These are phyloP conservation scores for Sebastes hubbsi DNA, from an alignment of 2,797 vertebrate genomes.

Conservation along the genomic window DNA sequence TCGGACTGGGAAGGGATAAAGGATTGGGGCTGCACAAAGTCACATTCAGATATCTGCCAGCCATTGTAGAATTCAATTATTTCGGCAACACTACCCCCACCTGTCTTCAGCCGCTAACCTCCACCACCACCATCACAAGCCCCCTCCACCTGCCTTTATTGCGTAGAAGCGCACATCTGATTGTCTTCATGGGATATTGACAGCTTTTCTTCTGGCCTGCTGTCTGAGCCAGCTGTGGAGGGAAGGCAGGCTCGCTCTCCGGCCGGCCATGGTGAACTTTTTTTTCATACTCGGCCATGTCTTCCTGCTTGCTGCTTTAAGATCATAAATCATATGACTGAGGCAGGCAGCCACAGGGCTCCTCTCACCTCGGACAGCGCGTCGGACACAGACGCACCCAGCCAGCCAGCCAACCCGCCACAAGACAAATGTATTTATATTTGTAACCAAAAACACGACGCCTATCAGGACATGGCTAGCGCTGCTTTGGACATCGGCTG, in stretches of 20 bases:
- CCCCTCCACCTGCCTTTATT: constrained; percentile 49
- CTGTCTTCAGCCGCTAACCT: constrained; percentile 70
- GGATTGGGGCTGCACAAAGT: constrained; percentile 85
- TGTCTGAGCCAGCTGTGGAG: constrained; percentile 17
- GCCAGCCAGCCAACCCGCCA: constrained; percentile 54
- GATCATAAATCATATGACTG: constrained; percentile 84
- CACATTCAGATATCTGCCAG: constrained; percentile 90
- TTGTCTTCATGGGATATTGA: constrained; percentile 56
- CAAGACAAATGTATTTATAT: constrained; percentile 88
- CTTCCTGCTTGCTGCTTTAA: constrained; percentile 39
- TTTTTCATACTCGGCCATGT: constrained; percentile 61
- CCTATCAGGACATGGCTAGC: constrained; percentile 80
- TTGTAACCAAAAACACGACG: constrained; percentile 76
- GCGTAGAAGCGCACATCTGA: constrained; percentile 41
- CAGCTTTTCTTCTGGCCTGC: constrained; percentile 28
- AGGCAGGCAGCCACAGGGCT: constrained; percentile 71
- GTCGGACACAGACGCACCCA: constrained; percentile 55
- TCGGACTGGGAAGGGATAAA: constrained; percentile 83
- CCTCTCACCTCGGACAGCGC: constrained; percentile 77
- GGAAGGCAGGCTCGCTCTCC: constrained; percentile 14
- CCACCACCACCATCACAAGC: constrained; percentile 35
- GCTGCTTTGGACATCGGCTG: constrained; percentile 68
- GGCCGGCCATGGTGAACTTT: constrained; percentile 61
- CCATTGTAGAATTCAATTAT: constrained; percentile 88
- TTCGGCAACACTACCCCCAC: constrained; percentile 74